Evolutionary conservation across 2,113 vertebrate genomes (phyloP).

Genomic region (Lepisosteus osseus): DNA sequence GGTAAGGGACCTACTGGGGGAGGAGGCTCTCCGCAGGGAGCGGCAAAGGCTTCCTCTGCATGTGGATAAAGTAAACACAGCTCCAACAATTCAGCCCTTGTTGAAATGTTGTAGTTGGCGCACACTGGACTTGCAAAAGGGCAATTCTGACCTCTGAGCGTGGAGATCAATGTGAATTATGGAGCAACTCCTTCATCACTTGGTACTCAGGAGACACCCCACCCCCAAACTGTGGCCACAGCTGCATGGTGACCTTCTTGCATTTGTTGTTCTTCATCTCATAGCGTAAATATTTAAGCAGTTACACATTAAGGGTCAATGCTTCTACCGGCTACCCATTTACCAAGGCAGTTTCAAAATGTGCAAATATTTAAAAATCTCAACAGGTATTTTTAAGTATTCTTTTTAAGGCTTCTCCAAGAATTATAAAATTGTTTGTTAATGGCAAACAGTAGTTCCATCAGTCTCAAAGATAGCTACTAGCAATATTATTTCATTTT

Average conservation of each 20-base stretch:
- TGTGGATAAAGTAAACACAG: conserved; percentile 41
- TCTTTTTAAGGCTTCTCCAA: no score
- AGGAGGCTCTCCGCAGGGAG: conserved; percentile 38
- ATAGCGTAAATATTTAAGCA: background rate
- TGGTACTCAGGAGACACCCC: background rate
- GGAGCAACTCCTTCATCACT: background rate
- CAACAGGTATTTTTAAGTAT: no score
- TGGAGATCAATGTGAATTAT: background rate
- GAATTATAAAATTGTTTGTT: no score
- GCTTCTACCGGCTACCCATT: no score
- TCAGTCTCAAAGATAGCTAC: no score
- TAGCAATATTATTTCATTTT: no score
- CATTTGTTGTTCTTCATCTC: background rate
- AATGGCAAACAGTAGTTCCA: no score
- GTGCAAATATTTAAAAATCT: background rate
- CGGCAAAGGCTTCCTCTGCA: background rate
- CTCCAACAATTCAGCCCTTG: conserved; percentile 49
- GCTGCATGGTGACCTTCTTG: background rate
- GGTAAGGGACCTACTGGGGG: conserved; percentile 42
- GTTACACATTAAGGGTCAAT: background rate
- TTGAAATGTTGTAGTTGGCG: conserved; percentile 61
- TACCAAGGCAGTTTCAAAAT: no score
- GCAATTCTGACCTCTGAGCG: conserved; percentile 21
- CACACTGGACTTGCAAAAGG: conserved; percentile 40
- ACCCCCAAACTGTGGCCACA: background rate